Conservation (phyloP, 2,888 invertebrate genomes). For the Cosmorhoe ocellata region DNA sequence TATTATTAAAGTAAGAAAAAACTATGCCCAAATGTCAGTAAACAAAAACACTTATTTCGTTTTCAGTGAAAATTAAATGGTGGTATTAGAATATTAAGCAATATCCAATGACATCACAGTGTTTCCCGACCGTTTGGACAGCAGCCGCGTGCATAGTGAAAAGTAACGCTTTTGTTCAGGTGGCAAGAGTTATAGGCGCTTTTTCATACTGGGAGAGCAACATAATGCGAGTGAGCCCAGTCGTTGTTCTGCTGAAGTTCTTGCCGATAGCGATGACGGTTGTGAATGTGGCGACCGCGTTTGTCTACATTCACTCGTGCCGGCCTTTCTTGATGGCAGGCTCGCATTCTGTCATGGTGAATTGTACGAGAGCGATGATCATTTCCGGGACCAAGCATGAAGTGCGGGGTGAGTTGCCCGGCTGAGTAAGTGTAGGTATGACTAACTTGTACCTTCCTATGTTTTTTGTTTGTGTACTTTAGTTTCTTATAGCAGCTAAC, state of each 20-base stretch:
- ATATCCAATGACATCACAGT: too few relatives aligned
- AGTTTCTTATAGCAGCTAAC: too few relatives aligned
- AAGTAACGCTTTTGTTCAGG: constrained; percentile 46
- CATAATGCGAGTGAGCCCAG: constrained; percentile 66
- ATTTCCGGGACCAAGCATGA: constrained; percentile 39
- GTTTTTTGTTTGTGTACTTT: too few relatives aligned
- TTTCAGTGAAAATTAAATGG: too few relatives aligned
- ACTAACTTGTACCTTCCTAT: too few relatives aligned
- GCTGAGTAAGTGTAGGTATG: not conserved
- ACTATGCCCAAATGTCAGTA: too few relatives aligned
- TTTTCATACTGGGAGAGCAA: constrained; percentile 68
- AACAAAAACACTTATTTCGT: too few relatives aligned
- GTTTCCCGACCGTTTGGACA: not conserved
- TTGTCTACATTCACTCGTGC: constrained; percentile 62
- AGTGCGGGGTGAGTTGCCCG: constrained; percentile 46
- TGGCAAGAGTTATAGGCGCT: constrained; percentile 64
- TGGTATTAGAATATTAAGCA: too few relatives aligned
- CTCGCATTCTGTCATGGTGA: constrained; percentile 46
- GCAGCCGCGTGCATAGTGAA: not conserved
- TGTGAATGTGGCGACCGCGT: constrained; percentile 64
- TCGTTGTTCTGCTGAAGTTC: constrained; percentile 64
- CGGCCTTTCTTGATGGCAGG: constrained; percentile 37
- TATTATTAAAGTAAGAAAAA: too few relatives aligned
- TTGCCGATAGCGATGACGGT: constrained; percentile 64
- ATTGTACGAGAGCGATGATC: constrained; percentile 55